Base-by-base conservation (phyloP, 2,888 invertebrate genomes). In the Emesis russula region DNA sequence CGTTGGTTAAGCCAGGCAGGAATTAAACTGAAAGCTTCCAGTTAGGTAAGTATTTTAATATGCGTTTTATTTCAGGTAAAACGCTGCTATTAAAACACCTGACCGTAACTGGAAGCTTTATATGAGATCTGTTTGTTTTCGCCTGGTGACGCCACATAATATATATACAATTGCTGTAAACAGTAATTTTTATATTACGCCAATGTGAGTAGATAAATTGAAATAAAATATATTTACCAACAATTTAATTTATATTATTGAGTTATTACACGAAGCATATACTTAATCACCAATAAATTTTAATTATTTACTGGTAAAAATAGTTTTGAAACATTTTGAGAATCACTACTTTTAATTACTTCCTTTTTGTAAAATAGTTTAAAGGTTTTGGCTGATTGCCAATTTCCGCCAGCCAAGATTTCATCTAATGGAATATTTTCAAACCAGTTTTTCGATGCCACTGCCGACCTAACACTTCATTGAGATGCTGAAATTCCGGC, bases 381-480 rank as follows among this genome's bases (percentile, higher is more conserved):
- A 13, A 83, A 83, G 13, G 83, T 83, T 15, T 33, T 73, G 2
- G 41, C 66, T 7, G 83, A 79, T 74, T 73, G 70, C 83, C 83
- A 83, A 38, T 79, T 83, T 11, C 78, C 83, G 38, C 79, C 33
- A 13, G 83, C 83, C 25, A 83, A 68, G 18, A 83, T 79, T 9
- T 83, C 79, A 73, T 83, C 78, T 2, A 83, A 5, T 0, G 81
- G 53, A 41, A 74, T 63, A 25, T 63, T 82, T 15, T 78, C 44
- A 5, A 33, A n/a, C 91, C 91, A 95, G 38, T 78, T 89, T 71
- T 85, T 86, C 0, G 94, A 95, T 6, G 94, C 94, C 1, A 94
- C 94, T 0, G 93, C 93, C 4, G 94, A 89, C 0, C 94, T 73
- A 2, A 91, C 33, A n/a, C 94, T 94, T 0, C 94, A 94, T 0